phyloP scores from a whole-genome alignment of 2,113 vertebrate genomes.

The Trematocara nigrifrons region DNA sequence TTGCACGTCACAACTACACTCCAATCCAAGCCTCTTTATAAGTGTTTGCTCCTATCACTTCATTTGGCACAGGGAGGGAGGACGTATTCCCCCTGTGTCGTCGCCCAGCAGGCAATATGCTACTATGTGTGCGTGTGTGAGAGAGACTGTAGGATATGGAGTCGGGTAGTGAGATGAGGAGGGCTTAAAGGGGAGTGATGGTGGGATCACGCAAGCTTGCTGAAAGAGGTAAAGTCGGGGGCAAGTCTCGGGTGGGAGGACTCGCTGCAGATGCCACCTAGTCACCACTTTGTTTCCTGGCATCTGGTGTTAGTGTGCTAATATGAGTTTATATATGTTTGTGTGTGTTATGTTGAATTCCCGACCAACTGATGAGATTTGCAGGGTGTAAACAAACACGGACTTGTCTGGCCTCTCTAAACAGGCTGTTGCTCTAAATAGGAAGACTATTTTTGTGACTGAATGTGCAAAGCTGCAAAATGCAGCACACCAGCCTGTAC shows the following conservation, averaged over 20 bases:
- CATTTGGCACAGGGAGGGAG: conserved; percentile 36
- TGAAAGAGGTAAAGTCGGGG: conserved; percentile 46
- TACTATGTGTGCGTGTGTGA: background rate
- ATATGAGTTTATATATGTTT: conserved; percentile 6
- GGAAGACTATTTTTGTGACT: background rate
- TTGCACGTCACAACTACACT: conserved; percentile 39
- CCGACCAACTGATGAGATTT: conserved; percentile 26
- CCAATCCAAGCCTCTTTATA: conserved; percentile 39
- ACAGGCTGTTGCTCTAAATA: conserved; percentile 1
- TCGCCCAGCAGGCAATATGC: conserved; percentile 10
- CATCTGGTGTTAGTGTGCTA: conserved; percentile 58
- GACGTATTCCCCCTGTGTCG: conserved; percentile 1
- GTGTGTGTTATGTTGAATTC: conserved; percentile 30
- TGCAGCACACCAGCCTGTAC: background rate
- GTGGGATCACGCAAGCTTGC: conserved; percentile 54
- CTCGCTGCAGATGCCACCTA: conserved; percentile 37
- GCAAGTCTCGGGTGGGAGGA: conserved; percentile 50
- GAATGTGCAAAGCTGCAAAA: background rate
- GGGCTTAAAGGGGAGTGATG: conserved; percentile 18
- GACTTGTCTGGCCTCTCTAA: conserved; percentile 20
- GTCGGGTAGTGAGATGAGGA: background rate
- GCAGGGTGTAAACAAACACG: conserved; percentile 42
- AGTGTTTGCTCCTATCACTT: conserved; percentile 33
- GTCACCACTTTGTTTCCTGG: conserved; percentile 31
- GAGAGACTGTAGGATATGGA: conserved; percentile 3